Evolutionary conservation across 2,113 vertebrate species (phyloP), one percentile per base, ranked within the genome.

Genomic region (Malaclemys terrapin): DNA sequence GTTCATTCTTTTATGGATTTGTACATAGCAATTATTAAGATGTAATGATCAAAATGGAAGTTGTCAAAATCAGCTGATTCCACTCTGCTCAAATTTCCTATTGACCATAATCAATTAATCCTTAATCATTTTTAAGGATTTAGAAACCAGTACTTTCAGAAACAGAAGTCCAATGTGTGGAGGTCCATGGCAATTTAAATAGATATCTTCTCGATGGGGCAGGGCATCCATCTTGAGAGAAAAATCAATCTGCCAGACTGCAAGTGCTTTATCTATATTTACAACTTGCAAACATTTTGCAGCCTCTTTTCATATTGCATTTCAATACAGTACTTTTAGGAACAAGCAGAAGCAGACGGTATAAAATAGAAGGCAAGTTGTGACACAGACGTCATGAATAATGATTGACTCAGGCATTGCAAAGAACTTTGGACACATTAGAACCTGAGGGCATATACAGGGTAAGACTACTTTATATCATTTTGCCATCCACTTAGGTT

Each of bases 281-380:
- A 75, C 35, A 90, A 90, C 76, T 42, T 95, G 78, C 89, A 92
- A 95, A 95, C 2, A 22, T 93, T 97, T 97, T 92, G 59, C 62
- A 91, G 31, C 20, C 42, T 91, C 5, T 93, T 93, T 95, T 95
- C 57, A 65, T 90, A 91, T 57, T 89, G 35, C 87, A 84, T 95
- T 95, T 94, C 89, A 95, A 88, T 88, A 78, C 76, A 93, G 89
- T 78, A 16, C 7, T 89, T 93, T 52, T 6, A 16, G 6, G 82
- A 2, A 38, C 31, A 69, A 93, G 59, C 87, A n/a, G 56, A 93
- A 93, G 76, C 20, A 89, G 62, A 56, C 69, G 35, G 9, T 49
- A 95, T 45, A 89, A 95, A 88, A 42, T 62, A 27, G 79, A 56
- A 1, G 0, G 17, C 89, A 90, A 89, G 35, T 4, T 54, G 27